phyloP scores from a whole-genome alignment of 37 sponge, comb jelly and placozoan species.

The Beroe ovata region DNA sequence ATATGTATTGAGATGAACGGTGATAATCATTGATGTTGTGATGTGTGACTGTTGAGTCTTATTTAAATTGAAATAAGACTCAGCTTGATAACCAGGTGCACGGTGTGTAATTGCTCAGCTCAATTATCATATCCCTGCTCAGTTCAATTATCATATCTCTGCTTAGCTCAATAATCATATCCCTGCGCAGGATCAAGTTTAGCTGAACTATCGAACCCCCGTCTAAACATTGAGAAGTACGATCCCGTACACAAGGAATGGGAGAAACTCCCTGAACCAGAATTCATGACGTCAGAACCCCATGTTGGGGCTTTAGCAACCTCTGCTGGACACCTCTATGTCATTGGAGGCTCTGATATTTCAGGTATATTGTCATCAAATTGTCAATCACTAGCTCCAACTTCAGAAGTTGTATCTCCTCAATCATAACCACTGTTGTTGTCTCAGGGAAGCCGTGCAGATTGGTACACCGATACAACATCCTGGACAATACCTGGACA shows the following conservation, averaged over 20 bases:
- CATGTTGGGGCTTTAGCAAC: constrained; percentile 46
- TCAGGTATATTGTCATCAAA: not conserved
- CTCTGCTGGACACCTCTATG: constrained; percentile 6
- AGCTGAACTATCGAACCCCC: constrained; percentile 50
- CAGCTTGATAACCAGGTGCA: no score
- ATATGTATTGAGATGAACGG: no score
- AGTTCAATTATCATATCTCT: no score
- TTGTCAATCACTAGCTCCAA: not conserved
- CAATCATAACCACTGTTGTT: not conserved
- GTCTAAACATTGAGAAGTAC: constrained; percentile 43
- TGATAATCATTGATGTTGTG: no score
- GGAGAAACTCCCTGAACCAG: constrained; percentile 34
- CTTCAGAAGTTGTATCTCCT: not conserved
- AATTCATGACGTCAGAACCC: constrained; percentile 26
- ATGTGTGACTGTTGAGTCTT: no score
- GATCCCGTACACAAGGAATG: constrained; percentile 55
- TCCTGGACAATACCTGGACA: not conserved
- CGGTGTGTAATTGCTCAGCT: no score
- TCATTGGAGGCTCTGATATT: constrained; percentile 33
- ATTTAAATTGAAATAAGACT: no score
- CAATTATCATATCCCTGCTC: no score
- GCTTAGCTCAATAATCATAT: no score
- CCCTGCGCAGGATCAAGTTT: constrained; percentile 49
- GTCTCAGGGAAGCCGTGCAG: constrained; percentile 16
- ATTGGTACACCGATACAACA: constrained; percentile 18